Percentiles rank a stretch among this genome's conserved stretches.
These are phyloP conservation scores for Drosophila santomea DNA, from an alignment of 1,140 invertebrate genomes.

Conservation along the genomic window DNA sequence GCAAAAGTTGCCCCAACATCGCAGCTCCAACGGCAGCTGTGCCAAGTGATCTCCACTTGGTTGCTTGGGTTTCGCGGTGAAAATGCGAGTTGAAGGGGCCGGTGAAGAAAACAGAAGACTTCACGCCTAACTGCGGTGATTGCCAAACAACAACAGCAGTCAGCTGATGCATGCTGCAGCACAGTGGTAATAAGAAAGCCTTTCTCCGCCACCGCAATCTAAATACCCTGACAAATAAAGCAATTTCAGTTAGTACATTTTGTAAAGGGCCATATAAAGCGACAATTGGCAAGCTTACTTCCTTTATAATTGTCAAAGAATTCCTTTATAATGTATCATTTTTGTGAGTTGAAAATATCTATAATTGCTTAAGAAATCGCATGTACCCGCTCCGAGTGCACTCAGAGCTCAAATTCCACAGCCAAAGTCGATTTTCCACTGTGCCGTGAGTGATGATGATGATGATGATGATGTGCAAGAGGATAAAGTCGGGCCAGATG, in stretches of 20 bases:
- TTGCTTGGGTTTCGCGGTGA: slow-evolving; percentile 19
- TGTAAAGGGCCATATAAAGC: too few relatives aligned
- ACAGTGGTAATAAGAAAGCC: slow-evolving; percentile 16
- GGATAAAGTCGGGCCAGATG: slow-evolving; percentile 49
- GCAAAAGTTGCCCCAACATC: slow-evolving; percentile 42
- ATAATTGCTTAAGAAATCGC: neutral
- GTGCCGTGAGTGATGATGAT: slow-evolving; percentile 35
- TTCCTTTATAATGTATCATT: neutral
- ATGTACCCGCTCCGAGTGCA: neutral
- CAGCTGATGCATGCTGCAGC: slow-evolving; percentile 18
- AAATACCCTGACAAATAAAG: slow-evolving; percentile 3
- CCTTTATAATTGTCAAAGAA: too few relatives aligned
- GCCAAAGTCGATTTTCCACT: slow-evolving; percentile 30
- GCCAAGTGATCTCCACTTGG: slow-evolving; percentile 41
- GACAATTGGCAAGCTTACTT: too few relatives aligned
- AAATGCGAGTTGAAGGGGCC: slow-evolving; percentile 12
- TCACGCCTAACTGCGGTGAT: slow-evolving; percentile 69
- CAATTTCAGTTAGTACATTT: too few relatives aligned
- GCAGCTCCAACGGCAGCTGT: slow-evolving; percentile 20
- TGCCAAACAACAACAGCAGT: slow-evolving; percentile 53
- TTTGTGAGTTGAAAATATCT: neutral
- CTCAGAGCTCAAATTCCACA: neutral
- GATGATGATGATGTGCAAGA: slow-evolving; percentile 33
- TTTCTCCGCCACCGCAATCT: slow-evolving; percentile 1
- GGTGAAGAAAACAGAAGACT: slow-evolving; percentile 55